phyloP scores from a whole-genome alignment of 1,140 invertebrate species.

The Lineus longissimus region DNA sequence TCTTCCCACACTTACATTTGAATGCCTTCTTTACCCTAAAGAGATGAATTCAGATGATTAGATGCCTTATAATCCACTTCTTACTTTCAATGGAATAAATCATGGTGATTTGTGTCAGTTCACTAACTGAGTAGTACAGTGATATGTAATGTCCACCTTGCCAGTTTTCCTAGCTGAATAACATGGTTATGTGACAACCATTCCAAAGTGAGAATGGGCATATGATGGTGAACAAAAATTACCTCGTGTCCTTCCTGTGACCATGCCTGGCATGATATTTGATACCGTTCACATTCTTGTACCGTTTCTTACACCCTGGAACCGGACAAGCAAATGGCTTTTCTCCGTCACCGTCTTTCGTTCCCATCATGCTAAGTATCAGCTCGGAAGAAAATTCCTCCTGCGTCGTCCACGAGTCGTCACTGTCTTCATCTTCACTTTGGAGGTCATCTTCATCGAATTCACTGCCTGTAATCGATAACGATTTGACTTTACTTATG shows the following conservation, averaged over 20 bases:
- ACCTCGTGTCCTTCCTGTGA: conserved; percentile 73
- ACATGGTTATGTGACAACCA: not conserved
- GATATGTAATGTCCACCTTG: no score
- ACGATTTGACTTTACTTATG: not conserved
- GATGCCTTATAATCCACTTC: no score
- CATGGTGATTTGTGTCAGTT: no score
- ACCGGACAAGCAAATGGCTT: conserved; percentile 78
- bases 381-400: conserved; percentile 74
- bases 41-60: conserved; percentile 10
- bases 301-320: conserved; percentile 78
- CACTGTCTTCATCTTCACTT: conserved; percentile 65
- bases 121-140: no score
- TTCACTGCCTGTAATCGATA: conserved; percentile 44
- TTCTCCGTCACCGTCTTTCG: conserved; percentile 53
- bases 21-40: conserved; percentile 69
- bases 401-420: conserved; percentile 74
- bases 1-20: conserved; percentile 78
- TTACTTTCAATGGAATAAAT: no score
- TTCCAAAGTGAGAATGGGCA: not conserved
- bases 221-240: not conserved
- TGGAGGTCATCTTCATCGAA: conserved; percentile 42
- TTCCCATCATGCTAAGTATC: conserved; percentile 60
- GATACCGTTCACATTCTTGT: conserved; percentile 84
- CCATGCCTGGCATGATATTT: conserved; percentile 83
- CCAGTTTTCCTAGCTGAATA: no score